These are phyloP conservation scores for Pseudopodoces humilis DNA, from an alignment of 2,113 vertebrate species.

Conservation along the genomic window DNA sequence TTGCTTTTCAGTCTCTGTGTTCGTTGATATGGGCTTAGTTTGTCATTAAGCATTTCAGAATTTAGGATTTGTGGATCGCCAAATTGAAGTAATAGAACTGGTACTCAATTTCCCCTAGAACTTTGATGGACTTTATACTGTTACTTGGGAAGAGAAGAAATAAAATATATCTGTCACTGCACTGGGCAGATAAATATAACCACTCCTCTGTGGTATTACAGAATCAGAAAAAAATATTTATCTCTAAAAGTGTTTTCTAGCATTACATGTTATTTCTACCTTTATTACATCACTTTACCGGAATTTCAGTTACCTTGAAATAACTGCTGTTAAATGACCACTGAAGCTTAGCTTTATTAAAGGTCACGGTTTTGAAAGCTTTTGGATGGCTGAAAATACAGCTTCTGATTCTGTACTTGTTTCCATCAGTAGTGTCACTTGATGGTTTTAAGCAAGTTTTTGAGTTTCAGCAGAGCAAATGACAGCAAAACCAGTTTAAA, in stretches of 20 bases:
- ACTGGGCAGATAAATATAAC: background rate
- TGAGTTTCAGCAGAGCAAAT: background rate
- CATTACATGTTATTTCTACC: background rate
- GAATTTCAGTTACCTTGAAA: background rate
- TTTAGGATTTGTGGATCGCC: background rate
- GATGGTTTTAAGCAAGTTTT: background rate
- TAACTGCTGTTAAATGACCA: background rate
- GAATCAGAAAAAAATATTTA: background rate
- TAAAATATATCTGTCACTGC: background rate
- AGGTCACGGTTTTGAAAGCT: background rate
- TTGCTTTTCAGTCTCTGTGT: background rate
- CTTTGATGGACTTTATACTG: background rate
- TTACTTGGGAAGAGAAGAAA: background rate
- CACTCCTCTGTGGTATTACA: background rate
- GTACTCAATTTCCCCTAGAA: background rate
- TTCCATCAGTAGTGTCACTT: background rate
- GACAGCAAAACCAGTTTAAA: background rate
- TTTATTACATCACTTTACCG: background rate
- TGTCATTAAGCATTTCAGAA: background rate
- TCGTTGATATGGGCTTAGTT: background rate
- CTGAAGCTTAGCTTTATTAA: background rate
- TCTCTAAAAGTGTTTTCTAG: background rate
- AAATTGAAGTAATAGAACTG: background rate
- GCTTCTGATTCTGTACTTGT: background rate
- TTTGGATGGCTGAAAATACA: background rate